These are phyloP conservation scores for Caretta caretta DNA, from an alignment of 2,113 vertebrate genomes.

Conservation along the genomic window DNA sequence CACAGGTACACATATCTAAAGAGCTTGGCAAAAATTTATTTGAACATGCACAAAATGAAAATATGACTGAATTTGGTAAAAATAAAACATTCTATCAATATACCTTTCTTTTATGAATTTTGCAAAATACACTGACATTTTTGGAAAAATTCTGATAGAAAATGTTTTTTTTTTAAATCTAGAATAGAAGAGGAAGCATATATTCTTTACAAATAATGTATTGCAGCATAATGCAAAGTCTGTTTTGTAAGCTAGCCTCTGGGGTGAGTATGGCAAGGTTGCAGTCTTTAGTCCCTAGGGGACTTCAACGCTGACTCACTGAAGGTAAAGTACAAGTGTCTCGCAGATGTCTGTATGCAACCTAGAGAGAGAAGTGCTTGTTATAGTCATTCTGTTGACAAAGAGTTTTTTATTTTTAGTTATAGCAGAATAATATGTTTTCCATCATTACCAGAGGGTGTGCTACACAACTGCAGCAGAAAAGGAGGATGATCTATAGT, in stretches of 20 bases:
- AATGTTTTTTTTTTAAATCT: neutral
- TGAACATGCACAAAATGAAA: neutral
- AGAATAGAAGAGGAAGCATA: neutral
- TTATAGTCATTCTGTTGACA: rapidly evolving
- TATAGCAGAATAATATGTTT: neutral
- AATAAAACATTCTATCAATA: neutral
- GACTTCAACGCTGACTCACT: neutral
- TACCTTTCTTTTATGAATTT: neutral
- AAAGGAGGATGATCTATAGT: neutral
- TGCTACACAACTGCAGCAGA: neutral
- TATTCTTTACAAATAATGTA: neutral
- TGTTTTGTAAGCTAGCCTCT: neutral
- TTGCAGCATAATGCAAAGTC: rapidly evolving
- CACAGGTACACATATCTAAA: neutral
- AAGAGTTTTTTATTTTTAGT: neutral
- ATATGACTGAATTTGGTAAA: neutral
- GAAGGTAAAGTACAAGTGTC: neutral
- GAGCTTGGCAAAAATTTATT: neutral
- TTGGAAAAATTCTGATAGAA: neutral
- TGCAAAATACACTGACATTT: neutral
- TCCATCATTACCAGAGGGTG: neutral
- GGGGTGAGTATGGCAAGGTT: neutral
- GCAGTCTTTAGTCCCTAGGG: neutral
- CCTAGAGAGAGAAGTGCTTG: neutral
- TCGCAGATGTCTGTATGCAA: neutral